Evolutionary conservation across 1,140 invertebrate genomes (phyloP).

Genomic region (Cydia fagiglandana): DNA sequence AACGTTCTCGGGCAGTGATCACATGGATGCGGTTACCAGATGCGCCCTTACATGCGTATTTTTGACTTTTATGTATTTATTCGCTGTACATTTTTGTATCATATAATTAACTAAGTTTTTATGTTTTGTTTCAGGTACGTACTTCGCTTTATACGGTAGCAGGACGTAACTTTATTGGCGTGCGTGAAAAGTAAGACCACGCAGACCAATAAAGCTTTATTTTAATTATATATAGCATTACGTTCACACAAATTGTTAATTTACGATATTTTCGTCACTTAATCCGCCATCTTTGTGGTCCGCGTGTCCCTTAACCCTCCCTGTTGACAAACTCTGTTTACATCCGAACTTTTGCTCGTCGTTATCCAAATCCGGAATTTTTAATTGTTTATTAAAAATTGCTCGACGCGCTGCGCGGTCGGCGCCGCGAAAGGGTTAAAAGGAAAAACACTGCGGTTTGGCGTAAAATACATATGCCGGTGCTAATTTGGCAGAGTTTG

Average conservation of each 20-base stretch:
- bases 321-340: slow-evolving; percentile 30
- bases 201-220: too few species aligned
- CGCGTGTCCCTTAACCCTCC: slow-evolving; percentile 16
- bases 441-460: slow-evolving; percentile 4
- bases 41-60: too few species aligned
- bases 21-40: too few species aligned
- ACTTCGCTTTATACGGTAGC: neutral
- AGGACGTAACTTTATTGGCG: neutral
- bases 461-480: neutral
- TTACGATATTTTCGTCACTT: neutral
- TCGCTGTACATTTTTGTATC: neutral
- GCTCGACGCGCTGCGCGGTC: neutral
- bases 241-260: too few species aligned
- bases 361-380: slow-evolving; percentile 20
- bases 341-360: slow-evolving; percentile 22
- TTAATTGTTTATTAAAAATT: slow-evolving; percentile 32
- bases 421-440: neutral
- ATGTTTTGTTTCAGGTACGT: slow-evolving; percentile 10
- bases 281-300: neutral
- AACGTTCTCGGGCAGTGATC: too few species aligned
- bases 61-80: neutral
- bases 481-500: neutral
- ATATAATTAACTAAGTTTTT: neutral
- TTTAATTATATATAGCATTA: too few species aligned
- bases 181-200: too few species aligned